Conservation (phyloP, 2,888 invertebrate genomes). For the Molanna angustata region DNA sequence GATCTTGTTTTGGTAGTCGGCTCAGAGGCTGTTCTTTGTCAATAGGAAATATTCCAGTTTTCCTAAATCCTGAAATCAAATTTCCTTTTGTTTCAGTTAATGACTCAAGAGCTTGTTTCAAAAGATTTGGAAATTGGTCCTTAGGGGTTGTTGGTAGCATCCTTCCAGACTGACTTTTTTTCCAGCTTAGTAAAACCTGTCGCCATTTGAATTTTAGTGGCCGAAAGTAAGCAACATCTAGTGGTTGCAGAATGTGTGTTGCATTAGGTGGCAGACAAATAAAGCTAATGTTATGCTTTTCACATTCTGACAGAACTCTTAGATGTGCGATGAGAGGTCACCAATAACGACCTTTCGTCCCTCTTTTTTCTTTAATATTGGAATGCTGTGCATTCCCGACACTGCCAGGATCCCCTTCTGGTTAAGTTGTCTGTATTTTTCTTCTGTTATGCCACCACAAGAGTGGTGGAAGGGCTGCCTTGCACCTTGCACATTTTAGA, state of each 20-base stretch:
- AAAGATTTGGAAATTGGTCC: neutral
- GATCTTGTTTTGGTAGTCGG: neutral
- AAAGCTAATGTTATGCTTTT: slow-evolving; percentile 1
- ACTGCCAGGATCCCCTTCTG: too few species aligned
- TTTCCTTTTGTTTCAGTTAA: neutral
- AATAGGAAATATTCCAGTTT: slow-evolving; percentile 1
- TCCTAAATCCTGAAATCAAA: slow-evolving; percentile 1
- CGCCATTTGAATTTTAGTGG: slow-evolving; percentile 1
- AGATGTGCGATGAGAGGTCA: neutral
- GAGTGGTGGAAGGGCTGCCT: too few species aligned
- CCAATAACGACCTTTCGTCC: neutral
- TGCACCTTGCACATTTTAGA: too few species aligned
- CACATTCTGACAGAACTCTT: neutral
- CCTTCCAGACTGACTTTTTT: neutral
- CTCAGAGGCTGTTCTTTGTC: neutral
- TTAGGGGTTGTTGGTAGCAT: neutral
- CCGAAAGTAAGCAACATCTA: neutral
- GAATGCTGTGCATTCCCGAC: too few species aligned
- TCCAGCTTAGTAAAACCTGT: neutral
- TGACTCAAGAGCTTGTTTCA: neutral
- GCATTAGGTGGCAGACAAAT: neutral
- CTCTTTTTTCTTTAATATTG: neutral
- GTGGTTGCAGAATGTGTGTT: neutral
- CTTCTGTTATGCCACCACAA: too few species aligned
- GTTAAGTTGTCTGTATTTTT: too few species aligned